These are phyloP conservation scores for Labeo catla DNA, from an alignment of 2,113 vertebrate species.

Conservation along the genomic window DNA sequence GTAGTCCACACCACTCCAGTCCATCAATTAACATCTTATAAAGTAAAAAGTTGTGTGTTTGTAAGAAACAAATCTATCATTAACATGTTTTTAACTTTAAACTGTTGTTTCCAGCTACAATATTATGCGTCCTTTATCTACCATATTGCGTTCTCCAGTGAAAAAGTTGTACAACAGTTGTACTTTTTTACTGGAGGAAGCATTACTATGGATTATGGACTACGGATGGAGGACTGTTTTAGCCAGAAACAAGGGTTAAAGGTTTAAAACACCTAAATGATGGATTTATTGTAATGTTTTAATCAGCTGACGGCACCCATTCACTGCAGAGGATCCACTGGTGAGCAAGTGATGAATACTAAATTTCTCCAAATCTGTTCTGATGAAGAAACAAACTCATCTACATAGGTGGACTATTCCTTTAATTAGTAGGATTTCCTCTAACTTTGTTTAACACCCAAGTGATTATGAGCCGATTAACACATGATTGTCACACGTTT, in stretches of 20 bases:
- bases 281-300: neutral
- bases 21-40: neutral
- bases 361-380: neutral
- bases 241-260: neutral
- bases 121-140: neutral
- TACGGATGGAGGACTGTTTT: too few relatives aligned
- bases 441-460: constrained; percentile 69
- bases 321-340: neutral
- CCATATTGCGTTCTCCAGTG: neutral
- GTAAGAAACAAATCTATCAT: neutral
- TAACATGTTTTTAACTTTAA: neutral
- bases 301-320: neutral
- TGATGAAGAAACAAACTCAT: neutral
- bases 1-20: neutral
- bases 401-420: too few relatives aligned
- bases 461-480: constrained; percentile 73
- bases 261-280: neutral
- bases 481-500: constrained; percentile 53
- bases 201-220: neutral
- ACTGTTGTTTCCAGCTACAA: neutral
- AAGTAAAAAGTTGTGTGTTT: neutral
- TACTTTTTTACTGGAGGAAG: too few relatives aligned
- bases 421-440: constrained; percentile 19
- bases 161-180: too few relatives aligned
- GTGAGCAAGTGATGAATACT: neutral